A percentile compares a stretch with the other conserved stretches of the same genome.
Evolutionary conservation across 2,888 invertebrate genomes (phyloP).

Genomic region (Leptopilina syphax): DNA sequence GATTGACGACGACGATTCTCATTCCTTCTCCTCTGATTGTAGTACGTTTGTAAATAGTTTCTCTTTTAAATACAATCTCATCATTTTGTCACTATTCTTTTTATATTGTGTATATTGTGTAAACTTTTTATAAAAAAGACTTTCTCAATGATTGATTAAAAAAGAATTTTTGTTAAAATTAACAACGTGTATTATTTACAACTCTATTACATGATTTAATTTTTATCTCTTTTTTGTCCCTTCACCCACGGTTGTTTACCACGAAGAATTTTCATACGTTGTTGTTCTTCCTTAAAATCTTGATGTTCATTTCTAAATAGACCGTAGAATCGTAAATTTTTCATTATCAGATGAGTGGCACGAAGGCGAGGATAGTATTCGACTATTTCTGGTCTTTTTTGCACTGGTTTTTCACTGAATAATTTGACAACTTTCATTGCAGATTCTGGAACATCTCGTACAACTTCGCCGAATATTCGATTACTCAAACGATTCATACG

Average conservation of each 20-base stretch:
- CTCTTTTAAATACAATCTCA: conserved; percentile 13
- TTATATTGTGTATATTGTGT: conserved; percentile 12
- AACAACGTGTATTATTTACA: neutral
- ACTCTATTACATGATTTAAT: neutral
- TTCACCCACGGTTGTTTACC: conserved; percentile 81
- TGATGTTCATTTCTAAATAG: conserved; percentile 92
- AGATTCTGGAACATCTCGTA: conserved; percentile 84
- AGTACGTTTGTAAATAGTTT: conserved; percentile 32
- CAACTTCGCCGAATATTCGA: conserved; percentile 93
- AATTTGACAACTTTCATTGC: conserved; percentile 90
- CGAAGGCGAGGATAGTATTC: conserved; percentile 93
- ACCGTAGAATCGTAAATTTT: conserved; percentile 85
- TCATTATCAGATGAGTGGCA: conserved; percentile 86
- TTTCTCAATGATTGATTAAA: conserved; percentile 21
- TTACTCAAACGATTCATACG: conserved; percentile 92
- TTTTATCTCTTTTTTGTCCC: conserved; percentile 55
- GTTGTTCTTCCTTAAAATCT: conserved; percentile 93
- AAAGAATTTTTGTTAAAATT: neutral
- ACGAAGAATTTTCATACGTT: conserved; percentile 84
- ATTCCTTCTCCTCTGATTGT: conserved; percentile 42
- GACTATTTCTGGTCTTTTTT: conserved; percentile 84
- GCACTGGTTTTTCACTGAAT: conserved; percentile 86
- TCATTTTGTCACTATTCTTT: neutral
- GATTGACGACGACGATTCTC: conserved; percentile 53
- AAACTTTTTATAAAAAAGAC: conserved; percentile 9